Conservation (phyloP, 1,140 invertebrate species). For the Drosophila repleta region DNA sequence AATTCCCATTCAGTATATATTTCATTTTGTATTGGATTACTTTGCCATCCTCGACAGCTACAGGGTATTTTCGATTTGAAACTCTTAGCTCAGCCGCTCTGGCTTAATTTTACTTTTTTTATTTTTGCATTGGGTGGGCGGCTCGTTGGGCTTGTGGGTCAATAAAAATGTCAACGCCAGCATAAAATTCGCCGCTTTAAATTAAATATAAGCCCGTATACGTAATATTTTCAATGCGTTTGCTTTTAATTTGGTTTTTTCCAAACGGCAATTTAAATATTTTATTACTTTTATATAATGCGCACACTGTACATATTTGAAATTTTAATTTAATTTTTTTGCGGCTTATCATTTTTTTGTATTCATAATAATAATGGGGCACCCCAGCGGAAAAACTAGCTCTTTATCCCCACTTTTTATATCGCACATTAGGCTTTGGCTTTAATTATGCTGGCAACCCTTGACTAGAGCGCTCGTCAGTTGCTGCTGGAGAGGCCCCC, state of each 20-base stretch:
- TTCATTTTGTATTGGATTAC: too few relatives aligned
- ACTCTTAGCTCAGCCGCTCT: not conserved
- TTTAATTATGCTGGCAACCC: conserved; percentile 73
- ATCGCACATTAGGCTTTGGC: conserved; percentile 50
- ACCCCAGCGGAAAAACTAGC: conserved; percentile 39
- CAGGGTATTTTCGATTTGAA: not conserved
- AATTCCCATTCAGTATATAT: too few relatives aligned
- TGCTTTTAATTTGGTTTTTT: conserved; percentile 38
- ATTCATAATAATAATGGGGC: conserved; percentile 54
- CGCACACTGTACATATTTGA: conserved; percentile 25
- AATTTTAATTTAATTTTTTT: conserved; percentile 45
- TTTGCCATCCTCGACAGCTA: not conserved
- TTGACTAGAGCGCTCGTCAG: conserved; percentile 44
- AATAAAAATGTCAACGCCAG: conserved; percentile 75
- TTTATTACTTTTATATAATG: conserved; percentile 63
- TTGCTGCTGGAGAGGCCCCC: conserved; percentile 8
- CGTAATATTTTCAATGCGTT: conserved; percentile 17
- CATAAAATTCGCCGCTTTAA: conserved; percentile 60
- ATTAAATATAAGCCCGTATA: conserved; percentile 59
- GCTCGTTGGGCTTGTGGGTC: conserved; percentile 46
- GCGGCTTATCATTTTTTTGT: conserved; percentile 60
- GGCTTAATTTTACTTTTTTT: not conserved
- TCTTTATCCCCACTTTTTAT: conserved; percentile 55
- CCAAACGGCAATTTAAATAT: conserved; percentile 58
- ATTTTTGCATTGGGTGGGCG: not conserved